Evolutionary conservation across 2,797 vertebrate genomes (phyloP).

Genomic region (Halcyon chelicuti): DNA sequence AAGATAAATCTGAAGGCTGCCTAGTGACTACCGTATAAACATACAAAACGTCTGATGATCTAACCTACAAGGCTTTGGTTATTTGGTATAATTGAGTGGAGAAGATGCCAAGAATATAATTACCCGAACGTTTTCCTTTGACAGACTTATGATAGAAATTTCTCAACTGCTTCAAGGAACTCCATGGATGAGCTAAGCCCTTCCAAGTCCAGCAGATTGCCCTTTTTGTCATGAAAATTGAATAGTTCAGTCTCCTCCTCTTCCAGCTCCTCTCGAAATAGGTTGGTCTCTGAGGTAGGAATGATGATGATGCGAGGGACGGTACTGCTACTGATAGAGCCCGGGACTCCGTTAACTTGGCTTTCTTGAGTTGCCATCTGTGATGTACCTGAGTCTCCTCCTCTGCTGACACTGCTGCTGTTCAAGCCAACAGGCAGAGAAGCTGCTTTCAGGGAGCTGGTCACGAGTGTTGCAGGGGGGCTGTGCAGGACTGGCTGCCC

Average conservation of each 20-base stretch:
- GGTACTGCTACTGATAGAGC: conserved; percentile 28
- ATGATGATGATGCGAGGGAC: conserved; percentile 85
- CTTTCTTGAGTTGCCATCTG: background rate
- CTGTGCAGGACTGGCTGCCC: background rate
- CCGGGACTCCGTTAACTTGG: conserved; percentile 8
- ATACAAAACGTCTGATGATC: background rate
- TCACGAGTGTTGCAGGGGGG: conserved; percentile 61
- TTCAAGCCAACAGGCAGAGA: conserved; percentile 71
- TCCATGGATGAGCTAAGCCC: conserved; percentile 80
- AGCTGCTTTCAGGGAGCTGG: conserved; percentile 78
- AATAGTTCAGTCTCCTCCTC: conserved; percentile 64
- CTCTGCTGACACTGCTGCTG: background rate
- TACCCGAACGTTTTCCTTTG: background rate
- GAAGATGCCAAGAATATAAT: conserved; percentile 50
- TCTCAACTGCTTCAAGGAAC: conserved; percentile 83
- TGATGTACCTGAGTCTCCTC: background rate
- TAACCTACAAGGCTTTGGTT: conserved; percentile 34
- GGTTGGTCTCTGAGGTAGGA: conserved; percentile 83
- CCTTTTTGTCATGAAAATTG: conserved; percentile 51
- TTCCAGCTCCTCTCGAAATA: conserved; percentile 56
- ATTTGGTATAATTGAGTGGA: conserved; percentile 50
- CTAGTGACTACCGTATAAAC: conserved; percentile 35
- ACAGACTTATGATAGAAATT: conserved; percentile 68
- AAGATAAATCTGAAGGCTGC: conserved; percentile 45
- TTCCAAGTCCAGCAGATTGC: conserved; percentile 65